Percentiles rank a stretch among this genome's conserved stretches.
phyloP scores from a whole-genome alignment of 2,888 invertebrate species.

The Eristalis arbustorum region DNA sequence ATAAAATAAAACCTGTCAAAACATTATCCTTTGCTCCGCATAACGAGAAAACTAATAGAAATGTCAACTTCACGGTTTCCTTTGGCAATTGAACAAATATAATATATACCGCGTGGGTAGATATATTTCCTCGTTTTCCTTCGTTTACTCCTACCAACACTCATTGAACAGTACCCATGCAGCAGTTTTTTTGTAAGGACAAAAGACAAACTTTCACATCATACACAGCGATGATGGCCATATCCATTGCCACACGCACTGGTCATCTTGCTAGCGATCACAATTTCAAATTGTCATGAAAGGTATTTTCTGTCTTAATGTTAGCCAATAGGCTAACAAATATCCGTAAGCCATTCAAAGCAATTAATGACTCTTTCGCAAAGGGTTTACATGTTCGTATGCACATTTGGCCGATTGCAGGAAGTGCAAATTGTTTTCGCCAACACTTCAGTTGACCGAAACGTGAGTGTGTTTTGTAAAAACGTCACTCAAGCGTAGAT shows the following conservation, averaged over 20 bases:
- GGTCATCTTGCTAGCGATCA: neutral
- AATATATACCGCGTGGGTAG: constrained; percentile 25
- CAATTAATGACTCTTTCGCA: constrained; percentile 40
- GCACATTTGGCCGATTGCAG: constrained; percentile 9
- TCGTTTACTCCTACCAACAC: neutral
- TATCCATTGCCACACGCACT: neutral
- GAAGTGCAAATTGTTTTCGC: constrained; percentile 57
- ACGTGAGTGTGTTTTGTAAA: constrained; percentile 30
- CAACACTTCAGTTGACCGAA: constrained; percentile 43
- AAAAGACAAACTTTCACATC: constrained; percentile 59
- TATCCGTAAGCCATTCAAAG: constrained; percentile 29
- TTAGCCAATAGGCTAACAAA: constrained; percentile 30
- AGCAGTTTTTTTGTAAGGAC: constrained; percentile 55
- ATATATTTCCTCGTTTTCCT: neutral
- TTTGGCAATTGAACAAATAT: constrained; percentile 52
- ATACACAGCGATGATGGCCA: neutral
- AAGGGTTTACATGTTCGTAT: neutral
- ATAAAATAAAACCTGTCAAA: constrained; percentile 56
- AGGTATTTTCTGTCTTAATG: constrained; percentile 41
- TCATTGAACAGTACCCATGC: too few species aligned
- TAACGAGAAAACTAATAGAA: constrained; percentile 47
- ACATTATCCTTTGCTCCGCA: constrained; percentile 17
- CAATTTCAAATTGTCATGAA: constrained; percentile 29
- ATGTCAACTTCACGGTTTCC: constrained; percentile 36
- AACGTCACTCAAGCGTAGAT: constrained; percentile 22